Conservation (phyloP, 2,113 vertebrate species). For the Etheostoma spectabile region DNA sequence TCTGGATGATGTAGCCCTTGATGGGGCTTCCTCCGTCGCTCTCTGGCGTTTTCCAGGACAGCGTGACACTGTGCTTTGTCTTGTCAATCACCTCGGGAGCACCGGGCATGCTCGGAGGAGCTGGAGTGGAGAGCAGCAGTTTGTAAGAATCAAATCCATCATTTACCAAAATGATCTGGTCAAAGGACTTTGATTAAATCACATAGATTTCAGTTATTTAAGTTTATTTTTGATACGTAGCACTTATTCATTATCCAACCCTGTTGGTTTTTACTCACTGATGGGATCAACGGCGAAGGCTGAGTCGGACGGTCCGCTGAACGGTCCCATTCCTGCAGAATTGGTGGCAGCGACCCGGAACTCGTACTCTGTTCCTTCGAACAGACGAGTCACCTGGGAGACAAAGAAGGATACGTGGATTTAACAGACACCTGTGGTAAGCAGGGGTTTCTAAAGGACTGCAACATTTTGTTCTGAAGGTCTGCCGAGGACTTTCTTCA, state of each 20-base stretch:
- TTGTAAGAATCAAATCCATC: background rate
- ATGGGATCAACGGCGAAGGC: conserved; percentile 91
- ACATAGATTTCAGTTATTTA: background rate
- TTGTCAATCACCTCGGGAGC: conserved; percentile 92
- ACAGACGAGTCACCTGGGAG: conserved; percentile 88
- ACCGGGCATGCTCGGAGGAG: conserved; percentile 93
- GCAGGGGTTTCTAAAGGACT: background rate
- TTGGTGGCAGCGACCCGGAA: conserved; percentile 96
- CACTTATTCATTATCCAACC: background rate
- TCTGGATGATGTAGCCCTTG: conserved; percentile 97
- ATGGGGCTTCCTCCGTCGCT: conserved; percentile 96
- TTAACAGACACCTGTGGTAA: background rate
- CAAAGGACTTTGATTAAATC: background rate
- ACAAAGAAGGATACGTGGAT: background rate
- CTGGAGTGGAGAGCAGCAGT: conserved; percentile 73
- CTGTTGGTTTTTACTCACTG: conserved; percentile 86
- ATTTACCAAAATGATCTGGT: background rate
- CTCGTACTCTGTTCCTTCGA: conserved; percentile 94
- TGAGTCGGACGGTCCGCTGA: conserved; percentile 94
- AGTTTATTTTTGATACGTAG: background rate
- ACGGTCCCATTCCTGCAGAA: conserved; percentile 93
- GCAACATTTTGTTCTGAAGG: background rate
- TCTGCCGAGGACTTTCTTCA: background rate
- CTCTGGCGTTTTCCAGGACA: conserved; percentile 93
- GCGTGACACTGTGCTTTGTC: conserved; percentile 92